Evolutionary conservation across 2,797 vertebrate genomes (phyloP), one percentile per base, ranked within the genome.

Genomic region (Malurus splendens): DNA sequence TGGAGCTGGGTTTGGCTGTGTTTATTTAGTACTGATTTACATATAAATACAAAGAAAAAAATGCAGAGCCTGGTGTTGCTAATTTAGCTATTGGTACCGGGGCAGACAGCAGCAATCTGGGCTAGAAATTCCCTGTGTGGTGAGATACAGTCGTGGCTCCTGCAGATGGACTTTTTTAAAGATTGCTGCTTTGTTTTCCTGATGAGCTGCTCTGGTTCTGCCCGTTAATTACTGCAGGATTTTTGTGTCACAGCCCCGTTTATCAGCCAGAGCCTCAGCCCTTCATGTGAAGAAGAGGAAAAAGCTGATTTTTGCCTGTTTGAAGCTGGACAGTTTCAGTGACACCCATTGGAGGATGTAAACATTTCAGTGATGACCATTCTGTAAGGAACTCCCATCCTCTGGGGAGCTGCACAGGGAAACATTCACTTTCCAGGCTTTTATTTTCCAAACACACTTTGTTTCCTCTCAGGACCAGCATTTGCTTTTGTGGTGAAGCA

Each of bases 1-100:
- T 59, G 78, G 86, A 73, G 56, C 62, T 73, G 50, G 28, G 61
- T 86, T 90, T 18, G 80, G 54, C 6, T 54, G 9, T 84, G 67
- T 72, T 93, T 91, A 28, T 65, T 79, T 83, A 60, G 22, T 42
- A 15, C 44, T 82, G 73, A 90, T 93, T 94, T 94, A 71, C 81
- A 25, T 94, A 44, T 66, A 91, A 92, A 93, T 93, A 85, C 64
- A 73, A 72, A 91, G 64, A 6, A 56, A 60, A 65, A 67, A 33
- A 36, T 19, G 33, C 1, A 2, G 56, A 61, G 18, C 27, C 42
- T 24, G 6, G 13, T 56, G 75, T 51, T 90, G 45, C 65, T 86
- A 66, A 85, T 90, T 79, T 10, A 36, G 55, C 55, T 56, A 3
- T 57, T 56, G 86, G 23, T 71, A 22, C 3, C 2, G 3, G 11